Conservation (phyloP, 2,113 vertebrate species). For the Anolis carolinensis region DNA sequence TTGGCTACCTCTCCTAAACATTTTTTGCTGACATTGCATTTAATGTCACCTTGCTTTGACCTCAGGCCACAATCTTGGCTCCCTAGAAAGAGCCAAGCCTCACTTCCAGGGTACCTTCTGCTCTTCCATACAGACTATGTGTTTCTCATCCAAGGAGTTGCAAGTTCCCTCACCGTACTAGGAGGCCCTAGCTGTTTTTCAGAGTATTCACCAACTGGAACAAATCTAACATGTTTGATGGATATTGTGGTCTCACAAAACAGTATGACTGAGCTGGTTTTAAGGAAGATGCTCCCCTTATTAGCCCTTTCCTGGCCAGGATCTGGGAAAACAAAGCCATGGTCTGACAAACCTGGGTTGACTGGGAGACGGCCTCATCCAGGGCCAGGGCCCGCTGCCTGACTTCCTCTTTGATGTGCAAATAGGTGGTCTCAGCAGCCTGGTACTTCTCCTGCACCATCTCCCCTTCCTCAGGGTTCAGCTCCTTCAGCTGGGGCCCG, state of each 20-base stretch:
- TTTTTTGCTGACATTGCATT: not conserved
- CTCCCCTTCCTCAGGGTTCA: conserved; percentile 89
- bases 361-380: conserved; percentile 94
- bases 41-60: not conserved
- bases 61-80: not conserved
- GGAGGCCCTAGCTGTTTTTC: not conserved
- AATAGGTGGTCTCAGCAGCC: conserved; percentile 83
- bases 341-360: conserved; percentile 84
- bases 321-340: not conserved
- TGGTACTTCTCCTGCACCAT: conserved; percentile 85
- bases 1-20: not conserved
- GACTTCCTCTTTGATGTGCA: conserved; percentile 92
- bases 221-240: not conserved
- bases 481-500: conserved; percentile 90
- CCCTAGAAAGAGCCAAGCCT: not conserved
- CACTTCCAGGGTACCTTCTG: not conserved
- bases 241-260: not conserved
- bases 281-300: not conserved
- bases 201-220: not conserved
- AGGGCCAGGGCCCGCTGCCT: conserved; percentile 85
- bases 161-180: not conserved
- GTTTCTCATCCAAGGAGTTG: conserved; percentile 26
- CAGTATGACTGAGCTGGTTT: not conserved
- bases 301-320: too few relatives aligned
- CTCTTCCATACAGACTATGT: too few relatives aligned